phyloP scores from a whole-genome alignment of 2,113 vertebrate species.

The Oncorhynchus tshawytscha region DNA sequence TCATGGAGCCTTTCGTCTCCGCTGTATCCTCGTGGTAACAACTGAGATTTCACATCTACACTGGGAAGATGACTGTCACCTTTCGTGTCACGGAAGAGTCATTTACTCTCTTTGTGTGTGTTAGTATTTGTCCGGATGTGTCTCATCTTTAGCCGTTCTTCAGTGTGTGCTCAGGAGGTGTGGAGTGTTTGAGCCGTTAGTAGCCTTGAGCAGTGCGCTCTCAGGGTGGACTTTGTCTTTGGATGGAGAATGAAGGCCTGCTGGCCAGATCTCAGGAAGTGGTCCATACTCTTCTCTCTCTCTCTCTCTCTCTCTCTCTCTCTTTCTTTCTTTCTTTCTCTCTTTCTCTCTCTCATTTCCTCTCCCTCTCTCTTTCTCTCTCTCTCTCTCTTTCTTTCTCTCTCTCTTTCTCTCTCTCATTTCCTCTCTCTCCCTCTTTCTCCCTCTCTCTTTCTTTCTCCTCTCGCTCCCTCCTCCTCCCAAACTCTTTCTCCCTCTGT shows the following conservation, averaged over 20 bases:
- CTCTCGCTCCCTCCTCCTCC: no score
- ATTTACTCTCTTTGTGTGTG: neutral
- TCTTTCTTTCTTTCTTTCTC: fast-evolving
- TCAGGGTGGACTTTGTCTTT: slow-evolving; percentile 29
- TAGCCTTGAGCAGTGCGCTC: neutral
- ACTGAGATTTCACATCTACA: neutral
- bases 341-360: no score
- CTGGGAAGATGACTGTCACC: neutral
- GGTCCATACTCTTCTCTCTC: no score
- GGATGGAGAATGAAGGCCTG: slow-evolving; percentile 21
- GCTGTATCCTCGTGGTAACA: neutral
- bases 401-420: no score
- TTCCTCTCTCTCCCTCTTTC: no score
- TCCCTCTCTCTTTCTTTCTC: no score
- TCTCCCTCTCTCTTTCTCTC: no score
- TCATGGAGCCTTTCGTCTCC: neutral
- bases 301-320: fast-evolving
- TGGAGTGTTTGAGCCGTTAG: neutral
- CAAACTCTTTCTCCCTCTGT: neutral
- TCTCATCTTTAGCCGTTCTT: neutral
- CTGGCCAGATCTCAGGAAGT: neutral
- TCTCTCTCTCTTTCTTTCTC: no score
- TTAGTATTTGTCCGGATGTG: neutral
- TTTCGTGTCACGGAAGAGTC: neutral
- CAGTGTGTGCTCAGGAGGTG: neutral